Evolutionary conservation across 64 coral and sea anemone genomes (phyloP), one percentile per base, ranked within the genome.

Genomic region (Stichodactyla mertensii): DNA sequence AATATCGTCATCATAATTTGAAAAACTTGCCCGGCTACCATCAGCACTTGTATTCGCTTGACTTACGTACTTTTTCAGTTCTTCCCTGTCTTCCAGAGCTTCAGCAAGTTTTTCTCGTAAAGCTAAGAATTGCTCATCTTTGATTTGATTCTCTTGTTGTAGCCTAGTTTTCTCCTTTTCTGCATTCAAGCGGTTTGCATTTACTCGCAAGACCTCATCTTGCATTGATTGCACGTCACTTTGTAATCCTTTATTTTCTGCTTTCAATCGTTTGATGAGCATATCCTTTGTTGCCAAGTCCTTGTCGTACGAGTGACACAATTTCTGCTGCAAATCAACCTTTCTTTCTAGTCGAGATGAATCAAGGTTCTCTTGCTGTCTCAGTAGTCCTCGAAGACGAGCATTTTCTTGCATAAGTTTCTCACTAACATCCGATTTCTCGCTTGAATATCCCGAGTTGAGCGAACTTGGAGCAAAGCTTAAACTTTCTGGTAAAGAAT

Each of bases 201-300:
- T 96, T 55, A 96, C 94, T 36, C 88, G 80, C 16, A 96, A 54
- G 14, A 96, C 82, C 70, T 96, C 94, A 66, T 90, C 88, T 79
- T 96, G 88, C n/a, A 96, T 69, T 5, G 70, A 87, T 16, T 96
- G 86, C 6, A 93, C 80, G 36, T 96, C 94, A 27, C 57, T 66
- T 67, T 80, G 94, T 6, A 96, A 52, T 59, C 94, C 91, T 55
- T 16, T 36, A 83, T 96, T 96, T 71, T 96, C 94, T 27, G 91
- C 91, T 86, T 93, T 84, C 55, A 96, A 87, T 16, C 91, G 79
- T 79, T 90, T 93, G 36, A 96, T 87, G 56, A 90, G 77, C 52
- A 36, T 78, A 77, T 96, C 88, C 84, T 96, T 96, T 56, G 94
- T 90, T 36, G 16, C 9, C 10, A 96, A 58, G 57, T 96, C 94